phyloP scores from a whole-genome alignment of 2,797 vertebrate species.

The Linurgus olivaceus region DNA sequence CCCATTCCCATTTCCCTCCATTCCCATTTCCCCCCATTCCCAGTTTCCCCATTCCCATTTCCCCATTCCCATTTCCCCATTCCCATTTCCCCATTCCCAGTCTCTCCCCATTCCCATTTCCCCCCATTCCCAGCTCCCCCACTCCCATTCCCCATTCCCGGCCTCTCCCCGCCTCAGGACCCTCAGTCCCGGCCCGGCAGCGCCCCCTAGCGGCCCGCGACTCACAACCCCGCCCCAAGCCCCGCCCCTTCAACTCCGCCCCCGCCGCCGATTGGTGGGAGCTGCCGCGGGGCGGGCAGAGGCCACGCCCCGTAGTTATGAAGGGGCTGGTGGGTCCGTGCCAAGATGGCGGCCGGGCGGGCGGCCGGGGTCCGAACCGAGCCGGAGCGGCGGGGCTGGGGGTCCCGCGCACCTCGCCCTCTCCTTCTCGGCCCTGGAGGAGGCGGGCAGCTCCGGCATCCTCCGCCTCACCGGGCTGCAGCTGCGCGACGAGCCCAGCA shows the following conservation, averaged over 20 bases:
- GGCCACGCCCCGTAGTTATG: background rate
- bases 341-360: background rate
- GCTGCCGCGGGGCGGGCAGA: fast-evolving
- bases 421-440: too few species aligned
- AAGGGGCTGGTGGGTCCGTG: fast-evolving
- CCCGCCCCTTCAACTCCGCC: fast-evolving
- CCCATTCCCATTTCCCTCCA: too few species aligned
- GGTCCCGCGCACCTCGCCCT: fast-evolving
- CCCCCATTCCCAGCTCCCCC: too few species aligned
- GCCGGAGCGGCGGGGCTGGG: fast-evolving
- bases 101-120: too few species aligned
- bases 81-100: too few species aligned
- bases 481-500: background rate
- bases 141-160: background rate
- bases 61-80: too few species aligned
- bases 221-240: background rate
- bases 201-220: background rate
- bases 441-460: background rate
- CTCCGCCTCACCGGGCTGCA: too few species aligned
- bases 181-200: background rate
- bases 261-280: fast-evolving
- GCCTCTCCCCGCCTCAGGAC: fast-evolving
- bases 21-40: too few species aligned
- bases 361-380: too few species aligned
- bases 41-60: too few species aligned